Evolutionary conservation across 1,140 invertebrate genomes (phyloP).

Genomic region (Popillia japonica): DNA sequence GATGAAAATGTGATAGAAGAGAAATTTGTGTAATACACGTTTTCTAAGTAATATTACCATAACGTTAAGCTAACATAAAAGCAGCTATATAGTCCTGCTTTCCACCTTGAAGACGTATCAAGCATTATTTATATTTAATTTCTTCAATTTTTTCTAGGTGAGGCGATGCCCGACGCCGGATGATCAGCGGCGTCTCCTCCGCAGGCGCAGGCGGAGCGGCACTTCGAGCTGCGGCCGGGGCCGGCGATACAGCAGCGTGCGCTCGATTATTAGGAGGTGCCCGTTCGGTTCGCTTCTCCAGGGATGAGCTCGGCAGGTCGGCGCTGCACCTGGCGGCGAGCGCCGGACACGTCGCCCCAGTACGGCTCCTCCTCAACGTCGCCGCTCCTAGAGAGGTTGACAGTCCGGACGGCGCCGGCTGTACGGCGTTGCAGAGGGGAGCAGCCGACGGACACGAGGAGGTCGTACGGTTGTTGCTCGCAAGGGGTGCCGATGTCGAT

Average conservation of each 20-base stretch:
- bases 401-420: slow-evolving; percentile 66
- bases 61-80: no score
- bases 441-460: slow-evolving; percentile 85
- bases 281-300: slow-evolving; percentile 54
- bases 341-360: slow-evolving; percentile 58
- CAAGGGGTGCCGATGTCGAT: slow-evolving; percentile 74
- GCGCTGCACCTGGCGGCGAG: slow-evolving; percentile 60
- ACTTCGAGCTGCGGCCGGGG: slow-evolving; percentile 64
- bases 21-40: no score
- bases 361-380: slow-evolving; percentile 60
- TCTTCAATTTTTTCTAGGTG: not conserved
- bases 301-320: slow-evolving; percentile 57
- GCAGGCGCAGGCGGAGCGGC: slow-evolving; percentile 58
- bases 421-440: slow-evolving; percentile 80
- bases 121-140: not conserved
- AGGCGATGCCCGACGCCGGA: slow-evolving; percentile 50
- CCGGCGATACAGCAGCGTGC: slow-evolving; percentile 64
- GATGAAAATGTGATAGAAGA: no score
- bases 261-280: slow-evolving; percentile 60
- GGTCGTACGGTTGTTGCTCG: slow-evolving; percentile 75
- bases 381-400: slow-evolving; percentile 59
- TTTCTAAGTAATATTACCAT: no score
- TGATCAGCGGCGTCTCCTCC: slow-evolving; percentile 49
- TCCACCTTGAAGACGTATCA: no score
- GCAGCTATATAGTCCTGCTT: no score